phyloP scores from a whole-genome alignment of 2,113 vertebrate species.

The Phalacrocorax carbo region DNA sequence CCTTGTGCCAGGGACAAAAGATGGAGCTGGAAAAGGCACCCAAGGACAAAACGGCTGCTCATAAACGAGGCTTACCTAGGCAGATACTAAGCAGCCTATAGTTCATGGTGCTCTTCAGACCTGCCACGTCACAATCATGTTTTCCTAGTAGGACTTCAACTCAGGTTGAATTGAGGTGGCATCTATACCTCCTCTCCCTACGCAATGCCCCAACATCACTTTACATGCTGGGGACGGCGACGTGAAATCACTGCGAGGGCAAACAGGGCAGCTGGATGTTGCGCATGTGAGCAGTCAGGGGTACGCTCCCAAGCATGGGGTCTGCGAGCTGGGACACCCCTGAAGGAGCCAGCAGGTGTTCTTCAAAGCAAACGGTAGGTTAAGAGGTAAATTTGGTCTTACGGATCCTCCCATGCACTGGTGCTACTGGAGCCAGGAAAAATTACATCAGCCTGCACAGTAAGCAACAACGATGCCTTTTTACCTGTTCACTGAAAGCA shows the following conservation, averaged over 20 bases:
- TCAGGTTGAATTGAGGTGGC: neutral
- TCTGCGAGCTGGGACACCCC: neutral
- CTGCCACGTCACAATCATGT: neutral
- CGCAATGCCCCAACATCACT: neutral
- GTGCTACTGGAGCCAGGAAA: neutral
- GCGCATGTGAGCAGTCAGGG: no score
- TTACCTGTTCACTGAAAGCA: neutral
- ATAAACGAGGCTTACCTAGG: neutral
- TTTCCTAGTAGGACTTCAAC: neutral
- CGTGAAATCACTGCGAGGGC: neutral
- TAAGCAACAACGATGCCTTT: neutral
- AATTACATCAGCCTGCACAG: neutral
- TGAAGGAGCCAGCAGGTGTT: neutral
- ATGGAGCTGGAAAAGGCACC: neutral
- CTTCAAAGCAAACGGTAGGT: neutral
- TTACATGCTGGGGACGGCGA: neutral
- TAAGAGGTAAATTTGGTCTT: neutral
- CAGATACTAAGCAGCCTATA: neutral
- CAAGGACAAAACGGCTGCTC: neutral
- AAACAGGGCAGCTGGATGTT: neutral
- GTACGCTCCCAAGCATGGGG: rapidly evolving
- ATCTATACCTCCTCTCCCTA: neutral
- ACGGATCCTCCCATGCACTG: neutral
- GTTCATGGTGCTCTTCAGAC: neutral
- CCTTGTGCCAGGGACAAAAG: neutral